phyloP scores from a whole-genome alignment of 1,140 invertebrate genomes.

The Caenorhabditis remanei region DNA sequence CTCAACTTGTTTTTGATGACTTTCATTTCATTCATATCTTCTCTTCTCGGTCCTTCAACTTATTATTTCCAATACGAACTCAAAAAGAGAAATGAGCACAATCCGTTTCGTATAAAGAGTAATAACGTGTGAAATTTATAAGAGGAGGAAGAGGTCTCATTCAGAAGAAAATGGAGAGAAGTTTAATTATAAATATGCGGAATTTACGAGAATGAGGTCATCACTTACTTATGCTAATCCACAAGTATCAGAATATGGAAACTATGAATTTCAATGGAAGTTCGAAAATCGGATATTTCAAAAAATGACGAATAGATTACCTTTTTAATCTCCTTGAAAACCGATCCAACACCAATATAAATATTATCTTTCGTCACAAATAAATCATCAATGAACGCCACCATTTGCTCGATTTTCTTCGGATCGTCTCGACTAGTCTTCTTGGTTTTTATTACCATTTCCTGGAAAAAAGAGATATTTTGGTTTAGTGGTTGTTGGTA shows the following conservation, averaged over 20 bases:
- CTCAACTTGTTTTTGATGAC: constrained; percentile 26
- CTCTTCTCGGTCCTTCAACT: background rate
- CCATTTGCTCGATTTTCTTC: constrained; percentile 54
- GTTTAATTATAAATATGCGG: constrained; percentile 47
- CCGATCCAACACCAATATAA: constrained; percentile 60
- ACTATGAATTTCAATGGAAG: background rate
- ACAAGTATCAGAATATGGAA: background rate
- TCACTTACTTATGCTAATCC: constrained; percentile 24
- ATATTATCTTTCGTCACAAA: constrained; percentile 62
- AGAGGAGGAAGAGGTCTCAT: constrained; percentile 1
- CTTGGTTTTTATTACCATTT: constrained; percentile 59
- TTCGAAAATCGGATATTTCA: background rate
- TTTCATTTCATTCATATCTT: constrained; percentile 18
- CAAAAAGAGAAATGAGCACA: constrained; percentile 9
- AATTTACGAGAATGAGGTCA: background rate
- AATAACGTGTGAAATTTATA: constrained; percentile 54
- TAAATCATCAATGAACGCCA: constrained; percentile 61
- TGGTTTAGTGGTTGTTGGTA: too few relatives aligned
- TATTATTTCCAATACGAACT: background rate
- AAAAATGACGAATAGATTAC: background rate
- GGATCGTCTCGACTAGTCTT: constrained; percentile 50
- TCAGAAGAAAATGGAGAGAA: background rate
- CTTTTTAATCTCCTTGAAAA: constrained; percentile 61
- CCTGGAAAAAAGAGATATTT: constrained; percentile 27
- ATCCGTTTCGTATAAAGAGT: background rate